Conservation (phyloP, 1,140 invertebrate species). For the Dolichoris vasculosae region DNA sequence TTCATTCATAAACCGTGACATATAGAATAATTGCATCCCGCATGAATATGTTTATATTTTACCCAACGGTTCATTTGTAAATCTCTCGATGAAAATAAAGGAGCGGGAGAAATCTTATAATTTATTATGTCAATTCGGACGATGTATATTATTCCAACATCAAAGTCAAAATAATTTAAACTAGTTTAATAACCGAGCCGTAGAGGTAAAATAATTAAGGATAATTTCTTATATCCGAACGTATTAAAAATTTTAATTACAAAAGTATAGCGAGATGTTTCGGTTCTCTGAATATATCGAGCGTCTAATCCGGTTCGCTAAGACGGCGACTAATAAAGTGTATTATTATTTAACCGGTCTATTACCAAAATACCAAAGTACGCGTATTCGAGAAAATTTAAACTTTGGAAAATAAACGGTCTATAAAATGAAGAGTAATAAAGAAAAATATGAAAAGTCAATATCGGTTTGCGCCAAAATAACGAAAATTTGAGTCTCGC, state of each 20-base stretch:
- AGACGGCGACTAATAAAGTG: background rate
- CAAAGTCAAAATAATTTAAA: background rate
- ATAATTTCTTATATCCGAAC: no score
- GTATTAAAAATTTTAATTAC: background rate
- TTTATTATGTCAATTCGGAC: background rate
- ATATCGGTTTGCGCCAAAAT: background rate
- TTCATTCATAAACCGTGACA: constrained; percentile 25
- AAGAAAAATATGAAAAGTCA: background rate
- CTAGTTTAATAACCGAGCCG: background rate
- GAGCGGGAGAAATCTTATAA: background rate
- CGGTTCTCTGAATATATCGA: background rate
- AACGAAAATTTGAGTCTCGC: background rate
- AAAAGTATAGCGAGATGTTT: background rate
- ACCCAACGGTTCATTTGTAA: background rate
- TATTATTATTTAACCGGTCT: background rate
- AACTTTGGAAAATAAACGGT: background rate
- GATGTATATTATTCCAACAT: background rate
- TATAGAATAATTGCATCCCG: constrained; percentile 25
- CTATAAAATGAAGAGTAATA: background rate
- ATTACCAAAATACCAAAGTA: background rate
- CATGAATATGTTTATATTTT: constrained; percentile 24
- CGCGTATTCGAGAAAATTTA: background rate
- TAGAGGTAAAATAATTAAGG: background rate
- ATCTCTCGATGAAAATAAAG: background rate
- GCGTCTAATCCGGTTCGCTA: background rate